phyloP scores from a whole-genome alignment of 2,888 invertebrate species.

The Rhyacophila evoluta region DNA sequence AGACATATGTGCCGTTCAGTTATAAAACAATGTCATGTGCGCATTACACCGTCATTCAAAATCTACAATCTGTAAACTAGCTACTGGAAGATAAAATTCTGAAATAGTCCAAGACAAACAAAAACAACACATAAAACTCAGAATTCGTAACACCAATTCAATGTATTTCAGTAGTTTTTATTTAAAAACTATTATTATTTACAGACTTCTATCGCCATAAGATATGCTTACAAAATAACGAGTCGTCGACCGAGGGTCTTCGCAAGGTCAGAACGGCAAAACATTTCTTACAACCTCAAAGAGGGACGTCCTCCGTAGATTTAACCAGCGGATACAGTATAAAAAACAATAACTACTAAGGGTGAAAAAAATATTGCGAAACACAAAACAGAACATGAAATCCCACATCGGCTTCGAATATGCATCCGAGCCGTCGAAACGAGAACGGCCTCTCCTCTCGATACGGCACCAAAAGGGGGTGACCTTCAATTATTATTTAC shows the following conservation, averaged over 20 bases:
- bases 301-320: slow-evolving; percentile 22
- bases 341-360: slow-evolving; percentile 41
- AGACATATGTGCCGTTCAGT: not conserved
- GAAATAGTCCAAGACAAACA: not conserved
- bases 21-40: not conserved
- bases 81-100: not conserved
- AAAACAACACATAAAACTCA: slow-evolving; percentile 35
- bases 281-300: slow-evolving; percentile 2
- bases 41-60: not conserved
- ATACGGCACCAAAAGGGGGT: not conserved
- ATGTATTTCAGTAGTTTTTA: slow-evolving; percentile 52
- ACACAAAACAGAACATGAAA: slow-evolving; percentile 19
- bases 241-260: slow-evolving; percentile 34
- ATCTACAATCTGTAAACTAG: not conserved
- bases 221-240: slow-evolving; percentile 53
- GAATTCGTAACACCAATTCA: slow-evolving; percentile 49
- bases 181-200: slow-evolving; percentile 55
- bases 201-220: slow-evolving; percentile 54
- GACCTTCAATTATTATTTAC: slow-evolving; percentile 3
- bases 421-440: not conserved
- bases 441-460: not conserved
- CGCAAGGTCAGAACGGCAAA: slow-evolving; percentile 26
- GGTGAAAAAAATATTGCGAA: slow-evolving; percentile 36
- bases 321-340: slow-evolving; percentile 23
- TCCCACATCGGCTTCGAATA: not conserved